Evolutionary conservation across 2,113 vertebrate species (phyloP).

Genomic region (Micromys minutus): DNA sequence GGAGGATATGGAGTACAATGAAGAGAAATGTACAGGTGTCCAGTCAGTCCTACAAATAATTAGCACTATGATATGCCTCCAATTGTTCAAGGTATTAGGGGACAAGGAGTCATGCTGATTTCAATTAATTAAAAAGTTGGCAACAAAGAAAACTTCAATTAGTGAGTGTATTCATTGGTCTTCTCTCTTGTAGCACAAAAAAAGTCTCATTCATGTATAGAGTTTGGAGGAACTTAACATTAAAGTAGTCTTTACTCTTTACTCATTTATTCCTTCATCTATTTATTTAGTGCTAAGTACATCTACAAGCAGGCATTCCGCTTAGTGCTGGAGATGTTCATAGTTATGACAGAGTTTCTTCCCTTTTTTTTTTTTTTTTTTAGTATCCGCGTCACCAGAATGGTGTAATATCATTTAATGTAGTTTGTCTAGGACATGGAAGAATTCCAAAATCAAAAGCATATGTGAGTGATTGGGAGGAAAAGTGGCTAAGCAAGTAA

Average conservation of each 20-base stretch:
- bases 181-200: constrained; percentile 2
- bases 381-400: neutral
- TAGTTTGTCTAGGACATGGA: constrained; percentile 25
- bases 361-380: constrained; percentile 30
- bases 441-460: constrained; percentile 55
- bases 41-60: neutral
- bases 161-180: neutral
- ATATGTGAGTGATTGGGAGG: constrained; percentile 30
- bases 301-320: neutral
- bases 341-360: neutral
- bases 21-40: neutral
- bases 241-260: neutral
- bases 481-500: neutral
- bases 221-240: neutral
- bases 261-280: neutral
- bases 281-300: neutral
- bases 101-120: constrained; percentile 39
- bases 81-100: constrained; percentile 25
- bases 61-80: neutral
- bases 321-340: neutral
- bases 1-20: neutral
- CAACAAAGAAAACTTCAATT: constrained; percentile 57
- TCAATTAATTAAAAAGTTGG: constrained; percentile 69
- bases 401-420: constrained; percentile 29
- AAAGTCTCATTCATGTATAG: constrained; percentile 3